These are phyloP conservation scores for Perognathus longimembris DNA, from an alignment of 2,113 vertebrate genomes.

Conservation along the genomic window DNA sequence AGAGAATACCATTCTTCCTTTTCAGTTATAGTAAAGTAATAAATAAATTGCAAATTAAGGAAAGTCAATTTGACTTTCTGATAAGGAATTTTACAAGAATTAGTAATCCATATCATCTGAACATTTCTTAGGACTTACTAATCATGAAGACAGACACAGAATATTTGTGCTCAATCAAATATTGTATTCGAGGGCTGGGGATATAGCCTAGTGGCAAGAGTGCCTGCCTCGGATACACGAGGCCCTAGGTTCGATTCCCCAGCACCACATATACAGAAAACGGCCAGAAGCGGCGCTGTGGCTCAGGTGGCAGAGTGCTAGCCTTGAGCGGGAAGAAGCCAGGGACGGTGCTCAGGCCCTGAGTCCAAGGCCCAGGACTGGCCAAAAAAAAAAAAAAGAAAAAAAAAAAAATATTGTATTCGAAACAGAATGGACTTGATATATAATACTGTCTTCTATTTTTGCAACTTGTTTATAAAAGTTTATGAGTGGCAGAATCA, in stretches of 20 bases:
- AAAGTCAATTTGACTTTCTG: conserved; percentile 20
- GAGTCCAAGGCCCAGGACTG: no score
- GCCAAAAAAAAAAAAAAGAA: no score
- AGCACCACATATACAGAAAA: no score
- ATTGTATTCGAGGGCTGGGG: not conserved
- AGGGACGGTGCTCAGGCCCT: no score
- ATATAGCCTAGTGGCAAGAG: no score
- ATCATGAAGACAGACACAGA: conserved; percentile 51
- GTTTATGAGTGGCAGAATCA: conserved; percentile 64
- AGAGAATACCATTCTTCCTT: conserved; percentile 15
- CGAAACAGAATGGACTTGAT: not conserved
- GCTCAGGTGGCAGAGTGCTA: no score
- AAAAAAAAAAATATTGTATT: conserved; percentile 24
- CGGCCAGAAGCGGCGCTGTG: no score
- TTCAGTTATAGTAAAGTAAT: conserved; percentile 50
- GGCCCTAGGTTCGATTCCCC: no score
- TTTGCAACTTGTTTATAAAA: conserved; percentile 61
- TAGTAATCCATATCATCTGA: conserved; percentile 32
- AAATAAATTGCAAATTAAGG: conserved; percentile 45
- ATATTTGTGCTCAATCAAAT: conserved; percentile 54
- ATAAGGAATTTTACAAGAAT: conserved; percentile 45
- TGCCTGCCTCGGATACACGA: no score
- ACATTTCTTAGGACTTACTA: conserved; percentile 24
- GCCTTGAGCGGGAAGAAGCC: no score
- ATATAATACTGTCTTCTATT: conserved; percentile 21